phyloP scores from a whole-genome alignment of 2,797 vertebrate species.

The Distichodus sexfasciatus region DNA sequence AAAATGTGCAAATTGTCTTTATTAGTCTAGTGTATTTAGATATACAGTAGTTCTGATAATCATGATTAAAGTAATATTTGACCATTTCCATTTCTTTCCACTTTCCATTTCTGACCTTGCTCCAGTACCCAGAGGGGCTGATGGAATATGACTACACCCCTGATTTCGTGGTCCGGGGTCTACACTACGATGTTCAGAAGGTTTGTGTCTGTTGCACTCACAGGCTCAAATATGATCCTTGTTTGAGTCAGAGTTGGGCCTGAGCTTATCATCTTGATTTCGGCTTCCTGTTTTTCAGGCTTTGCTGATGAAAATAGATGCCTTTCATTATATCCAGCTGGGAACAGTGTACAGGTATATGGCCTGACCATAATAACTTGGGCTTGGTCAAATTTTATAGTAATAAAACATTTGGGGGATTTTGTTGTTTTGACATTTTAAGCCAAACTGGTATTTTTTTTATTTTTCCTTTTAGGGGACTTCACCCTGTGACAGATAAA shows the following conservation, averaged over 20 bases:
- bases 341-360: conserved; percentile 93
- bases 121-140: conserved; percentile 89
- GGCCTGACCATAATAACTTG: too few relatives aligned
- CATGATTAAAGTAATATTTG: neutral
- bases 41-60: neutral
- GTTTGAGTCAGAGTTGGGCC: neutral
- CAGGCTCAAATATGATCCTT: neutral
- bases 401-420: too few relatives aligned
- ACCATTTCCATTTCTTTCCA: too few relatives aligned
- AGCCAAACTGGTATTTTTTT: neutral
- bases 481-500: conserved; percentile 88
- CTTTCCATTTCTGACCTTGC: neutral
- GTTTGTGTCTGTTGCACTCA: conserved; percentile 64
- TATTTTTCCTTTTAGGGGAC: conserved; percentile 77
- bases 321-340: conserved; percentile 97
- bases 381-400: too few relatives aligned
- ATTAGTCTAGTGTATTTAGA: neutral
- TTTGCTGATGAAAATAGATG: conserved; percentile 98
- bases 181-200: conserved; percentile 98
- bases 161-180: conserved; percentile 91
- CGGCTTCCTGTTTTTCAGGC: conserved; percentile 70
- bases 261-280: neutral
- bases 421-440: too few relatives aligned
- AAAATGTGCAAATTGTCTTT: too few relatives aligned
- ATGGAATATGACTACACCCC: conserved; percentile 91